These are phyloP conservation scores for Corythornis madagascariensis DNA, from an alignment of 2,113 vertebrate species.

Conservation along the genomic window DNA sequence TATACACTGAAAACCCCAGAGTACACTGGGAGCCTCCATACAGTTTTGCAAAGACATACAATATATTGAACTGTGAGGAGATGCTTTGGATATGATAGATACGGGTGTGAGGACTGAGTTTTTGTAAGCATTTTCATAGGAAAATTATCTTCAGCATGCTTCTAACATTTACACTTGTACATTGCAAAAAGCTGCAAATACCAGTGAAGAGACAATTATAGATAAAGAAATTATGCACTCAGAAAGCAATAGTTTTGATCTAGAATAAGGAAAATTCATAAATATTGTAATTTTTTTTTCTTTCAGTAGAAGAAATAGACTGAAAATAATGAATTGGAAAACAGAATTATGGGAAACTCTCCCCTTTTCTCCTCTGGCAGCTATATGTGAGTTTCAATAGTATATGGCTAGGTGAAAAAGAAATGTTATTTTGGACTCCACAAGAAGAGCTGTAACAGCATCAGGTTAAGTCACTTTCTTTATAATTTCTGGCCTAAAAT, in stretches of 20 bases:
- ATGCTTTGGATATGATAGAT: not conserved
- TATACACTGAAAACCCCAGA: not conserved
- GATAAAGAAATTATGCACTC: not conserved
- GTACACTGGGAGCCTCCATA: not conserved
- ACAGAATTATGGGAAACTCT: not conserved
- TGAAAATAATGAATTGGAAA: not conserved
- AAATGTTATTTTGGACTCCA: not conserved
- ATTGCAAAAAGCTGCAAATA: not conserved
- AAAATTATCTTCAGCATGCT: not conserved
- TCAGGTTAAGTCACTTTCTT: not conserved
- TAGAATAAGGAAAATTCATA: not conserved
- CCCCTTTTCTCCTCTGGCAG: not conserved
- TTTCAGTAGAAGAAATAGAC: not conserved
- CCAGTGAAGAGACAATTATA: not conserved
- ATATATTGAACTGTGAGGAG: not conserved
- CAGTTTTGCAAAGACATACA: not conserved
- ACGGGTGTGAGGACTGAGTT: not conserved
- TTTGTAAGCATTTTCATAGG: not conserved
- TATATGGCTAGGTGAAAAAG: not conserved
- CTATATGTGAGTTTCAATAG: not conserved
- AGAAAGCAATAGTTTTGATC: not conserved
- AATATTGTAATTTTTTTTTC: not conserved
- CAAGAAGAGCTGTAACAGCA: not conserved
- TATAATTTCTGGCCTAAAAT: not conserved
- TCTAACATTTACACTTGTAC: not conserved